Percentiles rank a stretch among this genome's conserved stretches.
Evolutionary conservation across 2,113 vertebrate genomes (phyloP).

Genomic region (Otocyon megalotis): DNA sequence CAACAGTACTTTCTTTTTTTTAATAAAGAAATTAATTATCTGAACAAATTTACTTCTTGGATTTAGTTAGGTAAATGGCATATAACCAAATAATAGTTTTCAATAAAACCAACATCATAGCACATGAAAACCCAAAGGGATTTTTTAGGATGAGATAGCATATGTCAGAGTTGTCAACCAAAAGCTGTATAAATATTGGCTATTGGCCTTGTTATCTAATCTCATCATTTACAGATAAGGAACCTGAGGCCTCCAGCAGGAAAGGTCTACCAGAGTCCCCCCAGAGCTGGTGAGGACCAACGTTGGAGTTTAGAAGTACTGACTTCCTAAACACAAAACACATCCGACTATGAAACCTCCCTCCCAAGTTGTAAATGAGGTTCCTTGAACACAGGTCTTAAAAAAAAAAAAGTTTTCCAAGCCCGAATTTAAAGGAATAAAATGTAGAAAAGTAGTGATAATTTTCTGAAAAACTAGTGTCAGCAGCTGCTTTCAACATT

Average conservation of each 20-base stretch:
- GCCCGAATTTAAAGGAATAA: conserved; percentile 17
- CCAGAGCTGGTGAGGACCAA: not conserved
- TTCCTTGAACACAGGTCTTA: not conserved
- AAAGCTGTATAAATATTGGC: conserved; percentile 43
- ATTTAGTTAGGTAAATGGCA: conserved; percentile 50
- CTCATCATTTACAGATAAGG: conserved; percentile 50
- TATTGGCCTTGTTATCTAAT: conserved; percentile 55
- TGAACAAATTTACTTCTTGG: conserved; percentile 51
- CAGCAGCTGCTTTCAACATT: not conserved
- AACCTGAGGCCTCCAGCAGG: not conserved
- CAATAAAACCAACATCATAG: conserved; percentile 21
- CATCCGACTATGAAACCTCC: not conserved
- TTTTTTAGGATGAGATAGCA: conserved; percentile 55
- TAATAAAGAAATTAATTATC: conserved; percentile 51
- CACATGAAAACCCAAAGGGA: not conserved
- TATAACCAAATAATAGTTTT: conserved; percentile 54
- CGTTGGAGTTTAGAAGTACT: not conserved
- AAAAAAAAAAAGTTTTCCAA: not conserved
- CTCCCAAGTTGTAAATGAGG: not conserved
- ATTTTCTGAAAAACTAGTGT: not conserved
- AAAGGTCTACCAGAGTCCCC: not conserved
- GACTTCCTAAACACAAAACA: not conserved
- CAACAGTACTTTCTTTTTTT: not conserved
- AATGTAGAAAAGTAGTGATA: not conserved
- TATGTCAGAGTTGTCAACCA: not conserved